Evolutionary conservation across 2,888 invertebrate species (phyloP), one percentile per base, ranked within the genome.

Genomic region (Spialia ferax): DNA sequence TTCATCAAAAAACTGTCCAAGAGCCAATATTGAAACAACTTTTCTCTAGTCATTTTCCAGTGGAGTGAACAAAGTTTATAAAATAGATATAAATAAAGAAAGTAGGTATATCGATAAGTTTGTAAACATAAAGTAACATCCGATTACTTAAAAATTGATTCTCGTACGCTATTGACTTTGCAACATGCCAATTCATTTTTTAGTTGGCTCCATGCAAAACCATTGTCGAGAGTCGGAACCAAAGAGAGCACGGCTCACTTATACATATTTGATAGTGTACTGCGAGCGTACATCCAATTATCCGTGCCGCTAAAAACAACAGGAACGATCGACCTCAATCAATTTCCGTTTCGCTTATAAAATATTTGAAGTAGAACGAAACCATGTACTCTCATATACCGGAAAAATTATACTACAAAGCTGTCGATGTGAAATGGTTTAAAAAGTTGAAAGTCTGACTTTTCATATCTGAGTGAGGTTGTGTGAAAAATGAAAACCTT

Each of bases 161-260:
- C 71, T 69, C 66, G 55, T 67, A 68, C 69, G 52, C 63, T 69
- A 70, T 71, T 70, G 70, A 73, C 70, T 73, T 70, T 71, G 71
- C 71, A 70, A 71, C 71, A 71, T 67, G 63, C 62, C 70, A 70
- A 70, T 75, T 73, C 71, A 75, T 78, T 77, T 77, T 76, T 77
- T 73, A 73, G 72, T 73, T 74, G 75, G 74, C 72, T 75, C 72
- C 74, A 70, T 54, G 73, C 68, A 77, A 72, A 73, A 74, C 77
- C 73, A 77, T 77, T 78, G 77, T 77, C 72, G 75, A 73, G 74
- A 74, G 72, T 69, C 72, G 70, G 70, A 73, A 68, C 74, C 74
- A 73, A 76, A 74, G 76, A 73, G 73, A 69, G 70, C 71, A 70
- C 72, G 72, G 70, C 69, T 69, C 70, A 73, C 75, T 74, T 75